Evolutionary conservation across 1,140 invertebrate species (phyloP).

Genomic region (Euwallacea similis): DNA sequence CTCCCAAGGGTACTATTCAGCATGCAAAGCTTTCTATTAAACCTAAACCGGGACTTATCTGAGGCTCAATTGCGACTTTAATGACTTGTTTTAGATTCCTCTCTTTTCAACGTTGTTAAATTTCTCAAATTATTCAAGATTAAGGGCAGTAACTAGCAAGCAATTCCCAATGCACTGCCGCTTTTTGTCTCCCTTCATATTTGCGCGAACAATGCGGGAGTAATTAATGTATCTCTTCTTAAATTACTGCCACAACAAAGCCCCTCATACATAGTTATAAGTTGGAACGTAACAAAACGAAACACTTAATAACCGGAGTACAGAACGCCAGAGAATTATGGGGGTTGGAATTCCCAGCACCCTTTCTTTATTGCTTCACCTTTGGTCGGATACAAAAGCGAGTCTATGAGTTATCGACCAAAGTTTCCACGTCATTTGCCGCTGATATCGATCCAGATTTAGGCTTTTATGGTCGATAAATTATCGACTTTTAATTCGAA

Average conservation of each 20-base stretch:
- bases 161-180: background rate
- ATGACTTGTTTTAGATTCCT: too few relatives aligned
- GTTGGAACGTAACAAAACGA: constrained; percentile 14
- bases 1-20: constrained; percentile 29
- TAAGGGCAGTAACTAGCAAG: background rate
- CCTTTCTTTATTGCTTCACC: constrained; percentile 7
- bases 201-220: constrained; percentile 4
- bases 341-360: background rate
- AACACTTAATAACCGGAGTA: constrained; percentile 7
- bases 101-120: too few relatives aligned
- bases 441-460: background rate
- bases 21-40: constrained; percentile 45
- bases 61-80: background rate
- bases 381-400: background rate
- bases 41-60: constrained; percentile 20
- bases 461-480: background rate
- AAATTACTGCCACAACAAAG: constrained; percentile 12
- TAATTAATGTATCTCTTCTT: constrained; percentile 15
- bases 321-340: constrained; percentile 4
- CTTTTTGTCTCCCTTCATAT: constrained; percentile 5
- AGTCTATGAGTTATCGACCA: too few relatives aligned
- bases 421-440: too few relatives aligned
- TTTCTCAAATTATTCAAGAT: background rate
- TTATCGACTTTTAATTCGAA: background rate
- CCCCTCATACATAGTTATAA: constrained; percentile 13